Conservation (phyloP, 2,113 vertebrate genomes). For the Scophthalmus maximus region DNA sequence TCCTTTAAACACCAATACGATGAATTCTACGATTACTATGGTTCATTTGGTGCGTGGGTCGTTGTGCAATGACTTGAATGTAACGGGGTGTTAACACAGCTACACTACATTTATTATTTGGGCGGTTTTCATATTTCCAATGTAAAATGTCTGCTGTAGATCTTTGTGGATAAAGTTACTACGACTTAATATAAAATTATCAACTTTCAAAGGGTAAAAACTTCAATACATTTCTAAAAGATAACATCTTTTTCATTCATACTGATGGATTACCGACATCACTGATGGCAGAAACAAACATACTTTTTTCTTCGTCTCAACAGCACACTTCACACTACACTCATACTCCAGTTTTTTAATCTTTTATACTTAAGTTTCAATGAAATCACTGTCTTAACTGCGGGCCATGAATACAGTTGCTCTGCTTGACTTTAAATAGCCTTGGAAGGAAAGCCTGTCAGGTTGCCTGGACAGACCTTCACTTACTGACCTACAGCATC, state of each 20-base stretch:
- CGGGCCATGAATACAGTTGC: conserved; percentile 45
- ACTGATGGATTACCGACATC: neutral
- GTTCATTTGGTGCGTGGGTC: neutral
- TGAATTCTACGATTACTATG: neutral
- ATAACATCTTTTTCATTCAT: neutral
- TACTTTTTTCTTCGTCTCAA: rapidly evolving
- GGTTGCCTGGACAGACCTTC: conserved; percentile 65
- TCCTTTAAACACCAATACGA: conserved; percentile 18
- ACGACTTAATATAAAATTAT: too few relatives aligned
- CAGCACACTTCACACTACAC: neutral
- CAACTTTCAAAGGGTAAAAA: neutral
- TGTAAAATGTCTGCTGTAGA: too few relatives aligned
- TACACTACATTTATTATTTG: too few relatives aligned
- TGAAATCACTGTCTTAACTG: conserved; percentile 36
- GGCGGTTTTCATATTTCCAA: too few relatives aligned
- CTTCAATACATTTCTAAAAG: neutral
- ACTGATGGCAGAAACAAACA: too few relatives aligned
- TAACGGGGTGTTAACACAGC: neutral
- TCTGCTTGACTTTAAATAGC: conserved; percentile 66
- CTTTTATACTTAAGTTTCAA: conserved; percentile 8
- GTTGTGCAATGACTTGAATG: conserved; percentile 12
- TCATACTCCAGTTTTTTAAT: conserved; percentile 22
- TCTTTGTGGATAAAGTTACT: neutral
- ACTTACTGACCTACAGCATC: conserved; percentile 65
- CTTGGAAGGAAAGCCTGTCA: conserved; percentile 57